Evolutionary conservation across 2,888 invertebrate species (phyloP), one percentile per base, ranked within the genome.

Genomic region (Eilema griseolum): DNA sequence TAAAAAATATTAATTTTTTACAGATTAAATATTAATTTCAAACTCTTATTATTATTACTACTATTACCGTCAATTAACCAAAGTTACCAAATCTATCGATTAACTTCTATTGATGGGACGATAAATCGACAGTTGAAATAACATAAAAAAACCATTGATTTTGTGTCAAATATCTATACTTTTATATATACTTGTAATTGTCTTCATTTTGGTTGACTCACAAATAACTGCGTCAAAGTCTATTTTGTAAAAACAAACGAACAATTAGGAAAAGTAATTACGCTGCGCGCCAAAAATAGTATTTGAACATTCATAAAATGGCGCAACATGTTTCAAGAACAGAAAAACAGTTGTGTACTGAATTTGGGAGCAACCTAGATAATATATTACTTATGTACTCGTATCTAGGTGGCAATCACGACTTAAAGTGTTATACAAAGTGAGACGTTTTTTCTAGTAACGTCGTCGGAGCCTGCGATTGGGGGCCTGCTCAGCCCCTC

Each of bases 331-430:
- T 52, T 56, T 23, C 61, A 23, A 33, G n/a, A 46, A 23, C n/a
- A 59, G 28, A 41, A 5, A 69, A 63, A 69, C 69, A 69, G 37
- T 63, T 69, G 57, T 59, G 63, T 31, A 31, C 28, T 26, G 41
- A 63, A 63, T 69, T 63, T 33, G 57, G 56, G 7, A 23, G 23
- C 23, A 65, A 65, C 12, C 11, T 26, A 24, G 26, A 41, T 37
- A 37, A 37, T 37, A 33, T 4, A 7, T 8, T 1, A 23, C 23
- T 37, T 41, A 16, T 16, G 4, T 31, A 61, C n/a, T n/a, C 20
- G 46, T 46, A 46, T 46, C 46, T 46, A 46, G 20, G 16, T 41
- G 11, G 41, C 4, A 41, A 0, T 10, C 3, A 5, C 14, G 20
- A 20, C 14, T 41, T 16, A 5, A 41, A 41, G 41, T 41, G 37